phyloP scores from a whole-genome alignment of 2,797 vertebrate species.

The Onychomys torridus region DNA sequence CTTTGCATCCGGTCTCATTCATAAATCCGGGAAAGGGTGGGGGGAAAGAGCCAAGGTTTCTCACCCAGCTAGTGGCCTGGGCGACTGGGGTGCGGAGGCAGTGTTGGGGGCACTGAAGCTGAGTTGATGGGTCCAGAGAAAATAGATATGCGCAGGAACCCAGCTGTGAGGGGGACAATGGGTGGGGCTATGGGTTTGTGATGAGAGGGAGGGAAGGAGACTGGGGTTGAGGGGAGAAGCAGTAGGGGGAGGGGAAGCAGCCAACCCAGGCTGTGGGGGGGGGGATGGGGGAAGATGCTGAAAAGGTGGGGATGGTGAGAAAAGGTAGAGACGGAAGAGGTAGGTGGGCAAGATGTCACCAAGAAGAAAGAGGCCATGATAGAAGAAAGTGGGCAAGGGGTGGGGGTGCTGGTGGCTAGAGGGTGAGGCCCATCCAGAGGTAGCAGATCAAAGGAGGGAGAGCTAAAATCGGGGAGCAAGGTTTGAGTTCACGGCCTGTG shows the following conservation, averaged over 20 bases:
- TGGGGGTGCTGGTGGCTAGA: background rate
- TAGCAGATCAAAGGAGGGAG: background rate
- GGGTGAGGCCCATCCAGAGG: background rate
- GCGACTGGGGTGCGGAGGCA: conserved; percentile 70
- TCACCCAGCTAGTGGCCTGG: conserved; percentile 81
- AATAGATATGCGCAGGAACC: conserved; percentile 80
- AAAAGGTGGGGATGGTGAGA: conserved; percentile 6
- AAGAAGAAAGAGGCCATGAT: conserved; percentile 6
- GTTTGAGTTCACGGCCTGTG: conserved; percentile 51
- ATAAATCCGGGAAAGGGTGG: conserved; percentile 90
- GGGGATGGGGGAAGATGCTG: background rate
- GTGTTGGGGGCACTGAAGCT: conserved; percentile 82
- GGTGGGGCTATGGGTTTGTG: conserved; percentile 76
- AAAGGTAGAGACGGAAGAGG: background rate
- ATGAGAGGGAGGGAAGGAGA: conserved; percentile 53
- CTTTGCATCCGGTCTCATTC: conserved; percentile 90
- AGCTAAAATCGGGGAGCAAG: background rate
- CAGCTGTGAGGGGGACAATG: conserved; percentile 82
- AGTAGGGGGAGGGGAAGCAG: conserved; percentile 62
- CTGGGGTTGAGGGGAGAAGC: conserved; percentile 61
- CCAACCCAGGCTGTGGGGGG: background rate
- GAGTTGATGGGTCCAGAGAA: conserved; percentile 72
- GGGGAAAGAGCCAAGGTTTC: conserved; percentile 78
- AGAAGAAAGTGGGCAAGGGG: background rate
- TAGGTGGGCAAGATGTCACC: background rate